These are phyloP conservation scores for Uromys caudimaculatus DNA, from an alignment of 2,797 vertebrate genomes.

Conservation along the genomic window DNA sequence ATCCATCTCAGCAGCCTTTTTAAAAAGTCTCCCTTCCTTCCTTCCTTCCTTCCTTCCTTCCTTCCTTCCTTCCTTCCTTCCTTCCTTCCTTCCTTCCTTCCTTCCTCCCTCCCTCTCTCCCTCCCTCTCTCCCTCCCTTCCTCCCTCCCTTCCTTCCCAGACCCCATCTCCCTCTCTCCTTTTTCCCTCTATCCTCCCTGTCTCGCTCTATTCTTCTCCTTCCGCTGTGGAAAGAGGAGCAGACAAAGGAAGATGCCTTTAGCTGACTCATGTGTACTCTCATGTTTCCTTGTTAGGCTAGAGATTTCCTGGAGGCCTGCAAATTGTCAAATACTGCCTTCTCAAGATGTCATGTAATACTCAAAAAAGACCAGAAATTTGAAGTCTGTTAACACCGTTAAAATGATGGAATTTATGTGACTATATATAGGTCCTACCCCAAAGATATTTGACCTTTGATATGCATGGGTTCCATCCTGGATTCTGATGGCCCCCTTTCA, in stretches of 20 bases:
- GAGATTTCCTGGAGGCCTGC: background rate
- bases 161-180: background rate
- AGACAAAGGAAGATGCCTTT: background rate
- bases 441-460: background rate
- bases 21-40: background rate
- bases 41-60: background rate
- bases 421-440: no score
- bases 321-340: background rate
- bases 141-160: background rate
- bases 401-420: background rate
- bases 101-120: background rate
- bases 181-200: background rate
- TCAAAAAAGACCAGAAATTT: conserved; percentile 5
- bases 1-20: background rate
- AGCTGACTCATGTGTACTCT: background rate
- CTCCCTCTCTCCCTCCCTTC: no score
- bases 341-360: background rate
- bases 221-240: background rate
- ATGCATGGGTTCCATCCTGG: background rate
- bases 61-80: background rate
- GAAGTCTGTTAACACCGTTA: background rate
- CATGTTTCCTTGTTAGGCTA: background rate
- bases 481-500: background rate
- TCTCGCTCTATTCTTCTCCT: background rate
- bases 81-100: background rate